These are phyloP conservation scores for Pyrrhura leucotis DNA, from an alignment of 2,797 vertebrate genomes.

Conservation along the genomic window DNA sequence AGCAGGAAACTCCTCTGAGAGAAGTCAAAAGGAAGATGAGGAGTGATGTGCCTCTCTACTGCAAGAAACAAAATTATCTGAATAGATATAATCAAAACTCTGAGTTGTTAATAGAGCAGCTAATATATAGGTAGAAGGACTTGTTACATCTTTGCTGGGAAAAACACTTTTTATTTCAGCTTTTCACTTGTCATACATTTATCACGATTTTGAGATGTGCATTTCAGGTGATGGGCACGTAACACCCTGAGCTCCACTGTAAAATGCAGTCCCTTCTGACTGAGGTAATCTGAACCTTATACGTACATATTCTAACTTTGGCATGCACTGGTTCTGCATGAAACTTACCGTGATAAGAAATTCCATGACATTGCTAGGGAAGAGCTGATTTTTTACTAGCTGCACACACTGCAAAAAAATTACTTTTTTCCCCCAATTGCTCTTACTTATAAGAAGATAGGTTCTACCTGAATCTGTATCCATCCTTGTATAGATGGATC, in stretches of 20 bases:
- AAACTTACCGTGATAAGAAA: background rate
- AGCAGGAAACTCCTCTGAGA: background rate
- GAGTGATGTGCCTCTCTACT: background rate
- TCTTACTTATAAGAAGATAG: background rate
- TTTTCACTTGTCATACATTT: background rate
- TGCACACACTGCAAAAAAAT: background rate
- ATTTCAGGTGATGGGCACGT: background rate
- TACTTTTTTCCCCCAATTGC: rapidly evolving
- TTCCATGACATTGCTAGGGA: background rate
- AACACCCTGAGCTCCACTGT: background rate
- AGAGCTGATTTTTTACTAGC: background rate
- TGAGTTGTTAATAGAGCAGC: background rate
- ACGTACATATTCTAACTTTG: slow-evolving; percentile 1
- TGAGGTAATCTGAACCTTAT: background rate
- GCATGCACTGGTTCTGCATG: background rate
- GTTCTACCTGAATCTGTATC: background rate
- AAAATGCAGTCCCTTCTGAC: background rate
- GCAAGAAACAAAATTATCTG: background rate
- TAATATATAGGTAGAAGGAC: background rate
- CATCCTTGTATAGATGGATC: background rate
- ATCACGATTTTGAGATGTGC: background rate
- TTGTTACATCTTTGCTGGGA: background rate
- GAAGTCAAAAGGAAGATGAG: background rate
- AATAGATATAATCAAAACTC: background rate
- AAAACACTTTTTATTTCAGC: background rate